Percentiles rank a stretch among this genome's conserved stretches.
phyloP scores from a whole-genome alignment of 2,113 vertebrate genomes.

The Cichladusa arquata region DNA sequence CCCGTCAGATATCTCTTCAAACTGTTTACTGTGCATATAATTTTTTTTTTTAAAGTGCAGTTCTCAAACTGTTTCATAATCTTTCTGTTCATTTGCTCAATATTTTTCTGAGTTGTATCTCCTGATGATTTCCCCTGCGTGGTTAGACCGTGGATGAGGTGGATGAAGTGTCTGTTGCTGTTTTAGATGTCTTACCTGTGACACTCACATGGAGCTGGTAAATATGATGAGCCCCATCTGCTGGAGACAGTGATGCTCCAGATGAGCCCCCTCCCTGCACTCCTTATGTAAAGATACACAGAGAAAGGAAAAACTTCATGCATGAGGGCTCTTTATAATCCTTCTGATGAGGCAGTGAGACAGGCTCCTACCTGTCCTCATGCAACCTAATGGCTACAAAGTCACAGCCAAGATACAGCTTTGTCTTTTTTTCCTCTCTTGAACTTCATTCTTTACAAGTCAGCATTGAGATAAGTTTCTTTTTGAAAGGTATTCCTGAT shows the following conservation, averaged over 20 bases:
- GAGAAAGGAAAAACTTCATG: not conserved
- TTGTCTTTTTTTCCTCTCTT: not conserved
- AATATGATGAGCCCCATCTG: not conserved
- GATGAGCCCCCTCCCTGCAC: not conserved
- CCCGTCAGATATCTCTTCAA: not conserved
- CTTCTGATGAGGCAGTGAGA: not conserved
- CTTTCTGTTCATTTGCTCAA: not conserved
- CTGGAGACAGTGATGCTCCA: not conserved
- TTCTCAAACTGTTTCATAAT: not conserved
- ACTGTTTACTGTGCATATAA: not conserved
- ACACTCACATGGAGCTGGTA: not conserved
- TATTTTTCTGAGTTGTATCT: not conserved
- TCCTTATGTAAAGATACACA: not conserved
- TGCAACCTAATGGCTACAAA: not conserved
- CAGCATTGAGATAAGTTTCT: not conserved
- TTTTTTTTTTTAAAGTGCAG: too few relatives aligned
- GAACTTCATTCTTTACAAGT: conserved; percentile 4
- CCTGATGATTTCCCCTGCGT: not conserved
- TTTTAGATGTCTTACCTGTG: not conserved
- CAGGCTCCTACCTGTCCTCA: not conserved
- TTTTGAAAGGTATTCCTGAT: not conserved
- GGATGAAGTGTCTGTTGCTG: not conserved
- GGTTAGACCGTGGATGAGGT: not conserved
- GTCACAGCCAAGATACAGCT: not conserved
- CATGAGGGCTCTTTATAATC: not conserved